These are phyloP conservation scores for Cerceris rybyensis DNA, from an alignment of 2,888 invertebrate genomes.

Conservation along the genomic window DNA sequence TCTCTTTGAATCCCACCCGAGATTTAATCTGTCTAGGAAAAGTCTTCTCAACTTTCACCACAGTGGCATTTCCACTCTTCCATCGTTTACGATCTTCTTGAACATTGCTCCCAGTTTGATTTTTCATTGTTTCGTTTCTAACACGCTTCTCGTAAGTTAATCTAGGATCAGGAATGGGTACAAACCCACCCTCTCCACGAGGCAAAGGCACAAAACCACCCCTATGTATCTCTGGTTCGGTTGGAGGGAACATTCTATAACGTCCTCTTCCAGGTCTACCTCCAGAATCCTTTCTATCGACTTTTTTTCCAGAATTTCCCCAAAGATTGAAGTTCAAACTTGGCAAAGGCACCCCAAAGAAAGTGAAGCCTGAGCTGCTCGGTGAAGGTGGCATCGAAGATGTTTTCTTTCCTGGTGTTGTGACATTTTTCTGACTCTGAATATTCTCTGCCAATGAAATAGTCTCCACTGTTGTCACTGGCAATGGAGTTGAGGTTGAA, in stretches of 20 bases:
- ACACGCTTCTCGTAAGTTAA: constrained; percentile 46
- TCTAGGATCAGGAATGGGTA: constrained; percentile 85
- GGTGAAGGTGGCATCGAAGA: constrained; percentile 82
- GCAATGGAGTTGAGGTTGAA: constrained; percentile 15
- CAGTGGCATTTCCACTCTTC: constrained; percentile 67
- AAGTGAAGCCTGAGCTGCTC: constrained; percentile 88
- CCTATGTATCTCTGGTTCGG: constrained; percentile 86
- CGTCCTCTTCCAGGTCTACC: constrained; percentile 75
- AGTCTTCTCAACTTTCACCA: constrained; percentile 69
- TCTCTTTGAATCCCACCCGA: constrained; percentile 44
- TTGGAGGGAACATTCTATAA: constrained; percentile 81
- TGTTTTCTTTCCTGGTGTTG: constrained; percentile 56
- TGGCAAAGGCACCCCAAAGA: constrained; percentile 92
- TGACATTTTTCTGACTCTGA: constrained; percentile 35
- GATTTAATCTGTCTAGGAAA: constrained; percentile 44
- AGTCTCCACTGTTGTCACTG: constrained; percentile 28
- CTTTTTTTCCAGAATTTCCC: constrained; percentile 80
- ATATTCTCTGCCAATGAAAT: constrained; percentile 60
- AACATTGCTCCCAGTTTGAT: constrained; percentile 58
- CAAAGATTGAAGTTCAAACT: constrained; percentile 88
- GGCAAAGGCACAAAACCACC: constrained; percentile 91
- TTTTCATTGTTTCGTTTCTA: constrained; percentile 55
- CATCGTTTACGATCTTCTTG: constrained; percentile 61
- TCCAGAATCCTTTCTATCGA: constrained; percentile 76
- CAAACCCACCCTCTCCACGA: constrained; percentile 88